Evolutionary conservation across 2,113 vertebrate species (phyloP).

Genomic region (Ammospiza caudacuta): DNA sequence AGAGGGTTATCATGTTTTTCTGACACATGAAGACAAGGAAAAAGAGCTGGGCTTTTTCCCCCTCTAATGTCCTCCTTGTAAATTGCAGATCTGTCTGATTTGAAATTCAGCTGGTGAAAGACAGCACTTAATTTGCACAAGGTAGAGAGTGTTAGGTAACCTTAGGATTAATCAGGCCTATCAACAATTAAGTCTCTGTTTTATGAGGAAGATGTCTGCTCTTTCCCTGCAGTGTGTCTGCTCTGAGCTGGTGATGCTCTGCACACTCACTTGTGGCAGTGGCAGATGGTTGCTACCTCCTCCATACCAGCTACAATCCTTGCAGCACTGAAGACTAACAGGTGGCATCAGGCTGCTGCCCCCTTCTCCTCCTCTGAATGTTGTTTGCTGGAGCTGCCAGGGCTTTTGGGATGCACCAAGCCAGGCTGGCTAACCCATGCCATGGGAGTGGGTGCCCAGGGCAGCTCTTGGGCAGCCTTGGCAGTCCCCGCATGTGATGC

Average conservation of each 20-base stretch:
- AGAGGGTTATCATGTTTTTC: background rate
- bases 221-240: background rate
- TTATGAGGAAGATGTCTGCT: background rate
- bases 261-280: fast-evolving
- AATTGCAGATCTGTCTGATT: background rate
- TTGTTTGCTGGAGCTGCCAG: background rate
- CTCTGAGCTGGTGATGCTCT: background rate
- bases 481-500: fast-evolving
- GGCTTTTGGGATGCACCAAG: background rate
- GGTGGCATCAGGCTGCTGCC: background rate
- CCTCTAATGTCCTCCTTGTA: background rate
- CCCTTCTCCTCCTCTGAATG: background rate
- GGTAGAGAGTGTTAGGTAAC: background rate
- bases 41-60: background rate
- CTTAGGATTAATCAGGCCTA: background rate
- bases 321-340: background rate
- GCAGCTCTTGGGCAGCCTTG: background rate
- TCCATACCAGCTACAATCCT: background rate
- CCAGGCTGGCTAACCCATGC: background rate
- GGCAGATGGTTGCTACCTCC: background rate
- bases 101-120: background rate
- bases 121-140: background rate
- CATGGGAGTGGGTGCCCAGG: background rate
- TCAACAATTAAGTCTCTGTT: background rate
- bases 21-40: background rate